Evolutionary conservation across 2,797 vertebrate genomes (phyloP), one percentile per base, ranked within the genome.

Genomic region (Sebastes iracundus): DNA sequence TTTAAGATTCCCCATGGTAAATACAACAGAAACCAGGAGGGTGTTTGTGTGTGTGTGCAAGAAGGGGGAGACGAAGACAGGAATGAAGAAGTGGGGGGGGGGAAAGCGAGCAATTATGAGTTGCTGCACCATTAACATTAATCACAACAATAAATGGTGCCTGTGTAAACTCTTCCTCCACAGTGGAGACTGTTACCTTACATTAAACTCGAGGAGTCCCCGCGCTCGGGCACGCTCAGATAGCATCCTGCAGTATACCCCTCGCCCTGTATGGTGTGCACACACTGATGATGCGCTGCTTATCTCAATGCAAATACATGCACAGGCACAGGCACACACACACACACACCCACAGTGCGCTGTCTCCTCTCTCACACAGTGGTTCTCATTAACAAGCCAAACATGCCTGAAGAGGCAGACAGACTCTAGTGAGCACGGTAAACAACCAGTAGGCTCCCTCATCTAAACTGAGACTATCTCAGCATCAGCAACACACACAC

Each of bases 341-440:
- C 66, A 28, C 35, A 42, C 38, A 42, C 68, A 60, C 87, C 80
- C 89, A 79, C 90, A 81, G 85, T 79, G 80, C 30, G 16, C 83
- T 30, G 83, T 79, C 84, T 91, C 87, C 89, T 87, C 90, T 87
- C 89, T 87, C 89, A 82, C 92, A 85, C 89, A 88, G 91, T 84
- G 84, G 80, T 89, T 93, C 92, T 94, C 93, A 95, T 95, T 94
- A 94, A 93, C 91, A 93, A 94, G 88, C 92, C 93, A 93, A 94
- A 94, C 93, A 93, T 92, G 95, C 94, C 94, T 89, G 87, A 93
- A 95, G 93, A 93, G 85, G 88, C 90, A 92, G 94, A 94, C 89
- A 92, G 92, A 93, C 93, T 94, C 92, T 85, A 84, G 90, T 91
- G 93, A 93, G 90, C 91, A 92, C 75, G 62, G 89, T 90, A 93